Evolutionary conservation across 1,140 invertebrate genomes (phyloP).

Genomic region (Drosophila hydei): DNA sequence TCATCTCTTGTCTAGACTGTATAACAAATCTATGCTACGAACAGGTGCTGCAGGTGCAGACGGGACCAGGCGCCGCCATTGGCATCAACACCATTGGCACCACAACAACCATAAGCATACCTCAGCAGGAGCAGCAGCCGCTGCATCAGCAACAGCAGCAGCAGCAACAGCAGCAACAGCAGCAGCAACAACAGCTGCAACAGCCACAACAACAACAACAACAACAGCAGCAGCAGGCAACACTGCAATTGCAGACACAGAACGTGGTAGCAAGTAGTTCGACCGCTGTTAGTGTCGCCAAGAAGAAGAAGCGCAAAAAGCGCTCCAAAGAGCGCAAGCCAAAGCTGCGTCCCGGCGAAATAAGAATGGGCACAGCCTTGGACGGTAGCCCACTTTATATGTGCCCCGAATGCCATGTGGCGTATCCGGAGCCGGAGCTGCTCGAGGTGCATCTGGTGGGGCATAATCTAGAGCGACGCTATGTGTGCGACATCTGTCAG

Average conservation of each 20-base stretch:
- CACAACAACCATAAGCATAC: constrained; percentile 82
- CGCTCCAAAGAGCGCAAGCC: constrained; percentile 91
- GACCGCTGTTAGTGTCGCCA: constrained; percentile 74
- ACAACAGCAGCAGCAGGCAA: constrained; percentile 46
- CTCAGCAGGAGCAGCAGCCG: constrained; percentile 71
- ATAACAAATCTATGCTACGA: neutral
- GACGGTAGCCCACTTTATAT: constrained; percentile 93
- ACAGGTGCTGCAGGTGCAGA: constrained; percentile 80
- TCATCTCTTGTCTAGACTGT: neutral
- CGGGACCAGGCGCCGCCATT: constrained; percentile 78
- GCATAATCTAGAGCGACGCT: constrained; percentile 90
- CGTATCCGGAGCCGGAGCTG: constrained; percentile 91
- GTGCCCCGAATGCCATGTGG: constrained; percentile 94
- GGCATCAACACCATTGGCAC: constrained; percentile 80
- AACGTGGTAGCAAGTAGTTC: constrained; percentile 31
- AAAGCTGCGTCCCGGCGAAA: constrained; percentile 92
- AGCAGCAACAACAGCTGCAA: constrained; percentile 59
- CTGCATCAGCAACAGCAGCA: constrained; percentile 64
- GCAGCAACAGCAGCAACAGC: constrained; percentile 58
- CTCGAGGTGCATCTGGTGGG: constrained; percentile 92
- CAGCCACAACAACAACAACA: constrained; percentile 64
- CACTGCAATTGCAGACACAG: constrained; percentile 80
- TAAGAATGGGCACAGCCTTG: constrained; percentile 91
- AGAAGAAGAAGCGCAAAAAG: constrained; percentile 94
- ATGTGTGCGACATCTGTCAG: constrained; percentile 94